phyloP scores from a whole-genome alignment of 2,113 vertebrate species.

The Peromyscus leucopus region DNA sequence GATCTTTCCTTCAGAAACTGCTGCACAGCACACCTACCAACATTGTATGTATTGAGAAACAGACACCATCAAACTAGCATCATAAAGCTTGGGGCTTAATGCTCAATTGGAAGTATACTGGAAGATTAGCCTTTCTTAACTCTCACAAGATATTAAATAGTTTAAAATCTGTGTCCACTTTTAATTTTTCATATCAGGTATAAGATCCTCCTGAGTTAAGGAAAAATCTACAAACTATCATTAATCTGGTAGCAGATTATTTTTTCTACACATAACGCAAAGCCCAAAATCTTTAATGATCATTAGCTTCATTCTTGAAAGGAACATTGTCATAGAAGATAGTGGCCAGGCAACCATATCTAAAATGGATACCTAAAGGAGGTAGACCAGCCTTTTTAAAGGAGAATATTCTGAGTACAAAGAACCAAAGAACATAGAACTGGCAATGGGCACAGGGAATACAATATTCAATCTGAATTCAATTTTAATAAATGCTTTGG shows the following conservation, averaged over 20 bases:
- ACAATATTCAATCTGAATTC: background rate
- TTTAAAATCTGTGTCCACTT: background rate
- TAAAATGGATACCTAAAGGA: background rate
- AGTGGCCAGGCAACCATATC: background rate
- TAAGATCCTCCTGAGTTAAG: background rate
- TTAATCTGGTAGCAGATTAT: background rate
- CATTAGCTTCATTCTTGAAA: background rate
- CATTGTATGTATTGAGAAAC: conserved; percentile 17
- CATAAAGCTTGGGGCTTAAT: background rate
- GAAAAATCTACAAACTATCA: background rate
- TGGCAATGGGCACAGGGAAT: background rate
- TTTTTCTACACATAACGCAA: background rate
- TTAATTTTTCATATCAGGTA: background rate
- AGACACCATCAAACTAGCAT: background rate
- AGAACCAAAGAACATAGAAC: background rate
- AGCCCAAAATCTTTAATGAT: background rate
- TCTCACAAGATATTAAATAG: background rate
- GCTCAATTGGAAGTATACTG: conserved; percentile 8
- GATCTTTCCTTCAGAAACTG: conserved; percentile 30
- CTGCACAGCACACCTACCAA: background rate
- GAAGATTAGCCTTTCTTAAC: background rate
- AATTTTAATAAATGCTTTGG: conserved; percentile 27
- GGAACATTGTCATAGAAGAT: background rate
- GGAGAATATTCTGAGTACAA: background rate
- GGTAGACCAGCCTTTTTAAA: background rate